phyloP scores from a whole-genome alignment of 2,113 vertebrate species.

The Dasyprocta punctata region DNA sequence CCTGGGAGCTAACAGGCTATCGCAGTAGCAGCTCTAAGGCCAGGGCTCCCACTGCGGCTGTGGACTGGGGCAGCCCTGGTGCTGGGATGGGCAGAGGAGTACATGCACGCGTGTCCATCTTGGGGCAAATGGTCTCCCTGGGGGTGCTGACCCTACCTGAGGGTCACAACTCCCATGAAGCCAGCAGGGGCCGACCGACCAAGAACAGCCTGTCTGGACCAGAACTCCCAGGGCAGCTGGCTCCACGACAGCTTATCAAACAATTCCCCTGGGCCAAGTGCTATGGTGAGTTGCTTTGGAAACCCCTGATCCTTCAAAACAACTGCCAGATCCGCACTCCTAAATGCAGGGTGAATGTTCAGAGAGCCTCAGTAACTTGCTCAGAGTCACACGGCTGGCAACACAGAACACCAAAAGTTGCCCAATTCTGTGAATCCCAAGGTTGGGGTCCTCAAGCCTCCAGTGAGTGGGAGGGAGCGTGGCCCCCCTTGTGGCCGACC shows the following conservation, averaged over 20 bases:
- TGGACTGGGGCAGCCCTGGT: no score
- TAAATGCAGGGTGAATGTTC: not conserved
- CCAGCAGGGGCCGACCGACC: not conserved
- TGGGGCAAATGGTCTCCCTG: not conserved
- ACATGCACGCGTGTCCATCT: rapidly evolving
- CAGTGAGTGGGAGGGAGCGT: rapidly evolving
- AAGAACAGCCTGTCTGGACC: not conserved
- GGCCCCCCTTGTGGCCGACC: not conserved
- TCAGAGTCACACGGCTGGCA: not conserved
- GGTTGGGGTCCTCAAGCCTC: no score
- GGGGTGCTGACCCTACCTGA: not conserved
- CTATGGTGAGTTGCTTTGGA: rapidly evolving
- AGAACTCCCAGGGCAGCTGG: no score
- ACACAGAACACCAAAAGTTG: rapidly evolving
- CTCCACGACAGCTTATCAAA: rapidly evolving
- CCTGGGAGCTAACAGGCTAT: no score
- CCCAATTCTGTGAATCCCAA: no score
- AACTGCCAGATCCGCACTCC: no score
- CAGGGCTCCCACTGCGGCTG: not conserved
- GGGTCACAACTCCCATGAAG: not conserved
- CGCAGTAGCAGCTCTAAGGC: no score
- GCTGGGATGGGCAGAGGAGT: rapidly evolving
- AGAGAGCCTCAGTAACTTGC: slow-evolving; percentile 14
- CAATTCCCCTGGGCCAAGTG: not conserved
- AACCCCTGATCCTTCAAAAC: rapidly evolving